Conservation (phyloP, 2,888 invertebrate genomes). For the Doris montereyensis region DNA sequence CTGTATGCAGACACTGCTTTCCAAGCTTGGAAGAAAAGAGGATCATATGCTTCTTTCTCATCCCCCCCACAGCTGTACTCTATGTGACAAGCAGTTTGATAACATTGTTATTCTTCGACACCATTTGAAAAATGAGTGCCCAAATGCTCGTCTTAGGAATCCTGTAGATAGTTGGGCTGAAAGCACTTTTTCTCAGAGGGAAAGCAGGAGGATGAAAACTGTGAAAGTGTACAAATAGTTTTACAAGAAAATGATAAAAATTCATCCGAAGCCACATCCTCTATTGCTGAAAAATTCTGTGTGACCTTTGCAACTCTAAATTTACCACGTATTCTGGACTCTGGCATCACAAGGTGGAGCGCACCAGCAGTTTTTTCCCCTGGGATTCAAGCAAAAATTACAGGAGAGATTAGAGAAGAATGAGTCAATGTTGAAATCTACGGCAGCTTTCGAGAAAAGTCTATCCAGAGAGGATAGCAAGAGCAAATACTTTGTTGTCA, state of each 20-base stretch:
- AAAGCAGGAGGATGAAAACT: too few relatives aligned
- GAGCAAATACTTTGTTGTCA: conserved; percentile 31
- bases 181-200: too few relatives aligned
- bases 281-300: conserved; percentile 37
- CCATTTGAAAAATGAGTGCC: conserved; percentile 37
- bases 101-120: conserved; percentile 37
- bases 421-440: background rate
- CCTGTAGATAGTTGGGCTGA: too few relatives aligned
- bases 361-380: conserved; percentile 34
- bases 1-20: too few relatives aligned
- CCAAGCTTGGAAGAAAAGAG: too few relatives aligned
- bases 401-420: conserved; percentile 31
- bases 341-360: conserved; percentile 39
- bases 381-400: conserved; percentile 25
- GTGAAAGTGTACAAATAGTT: conserved; percentile 20
- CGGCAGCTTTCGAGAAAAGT: background rate
- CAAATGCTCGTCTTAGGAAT: conserved; percentile 37
- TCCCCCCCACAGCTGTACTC: conserved; percentile 35
- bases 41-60: too few relatives aligned
- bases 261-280: background rate
- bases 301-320: conserved; percentile 24
- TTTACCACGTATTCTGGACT: conserved; percentile 38
- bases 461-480: conserved; percentile 10
- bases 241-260: conserved; percentile 17
- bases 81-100: conserved; percentile 35